Evolutionary conservation across 2,113 vertebrate species (phyloP).

Genomic region (Dipodomys merriami): DNA sequence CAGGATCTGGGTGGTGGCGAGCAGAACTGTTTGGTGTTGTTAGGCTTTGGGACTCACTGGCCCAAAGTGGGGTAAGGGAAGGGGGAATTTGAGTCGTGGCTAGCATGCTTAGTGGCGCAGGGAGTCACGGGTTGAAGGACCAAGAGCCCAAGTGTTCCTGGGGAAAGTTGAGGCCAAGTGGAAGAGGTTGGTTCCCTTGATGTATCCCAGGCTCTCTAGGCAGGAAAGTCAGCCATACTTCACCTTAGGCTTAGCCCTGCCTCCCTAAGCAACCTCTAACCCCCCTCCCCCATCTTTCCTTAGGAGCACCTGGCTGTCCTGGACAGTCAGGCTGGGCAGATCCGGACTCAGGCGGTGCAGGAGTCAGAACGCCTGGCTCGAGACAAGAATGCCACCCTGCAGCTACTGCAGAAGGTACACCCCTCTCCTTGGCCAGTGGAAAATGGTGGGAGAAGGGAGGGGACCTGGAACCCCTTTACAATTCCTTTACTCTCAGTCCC

Average conservation of each 20-base stretch:
- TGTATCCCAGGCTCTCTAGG: neutral
- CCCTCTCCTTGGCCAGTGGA: neutral
- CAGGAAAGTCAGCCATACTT: neutral
- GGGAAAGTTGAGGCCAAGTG: neutral
- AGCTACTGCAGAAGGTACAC: conserved; percentile 94
- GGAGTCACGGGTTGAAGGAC: neutral
- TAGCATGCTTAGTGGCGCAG: neutral
- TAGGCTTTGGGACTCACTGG: neutral
- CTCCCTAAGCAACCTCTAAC: neutral
- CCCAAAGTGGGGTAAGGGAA: accelerated
- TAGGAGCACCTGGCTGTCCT: conserved; percentile 93
- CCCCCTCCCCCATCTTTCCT: accelerated
- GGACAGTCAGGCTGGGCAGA: conserved; percentile 93
- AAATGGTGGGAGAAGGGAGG: neutral
- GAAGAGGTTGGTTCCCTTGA: neutral
- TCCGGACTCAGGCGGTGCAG: conserved; percentile 92
- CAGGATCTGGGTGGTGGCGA: neutral
- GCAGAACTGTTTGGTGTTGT: neutral
- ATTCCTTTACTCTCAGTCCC: neutral
- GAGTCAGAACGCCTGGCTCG: conserved; percentile 91
- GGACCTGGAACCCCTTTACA: too few relatives aligned
- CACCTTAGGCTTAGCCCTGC: neutral
- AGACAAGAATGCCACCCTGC: conserved; percentile 88
- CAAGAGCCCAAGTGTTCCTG: neutral
- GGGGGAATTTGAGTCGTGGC: neutral